Evolutionary conservation across 2,888 invertebrate genomes (phyloP), one percentile per base, ranked within the genome.

Genomic region (Eutolmus rufibarbis): DNA sequence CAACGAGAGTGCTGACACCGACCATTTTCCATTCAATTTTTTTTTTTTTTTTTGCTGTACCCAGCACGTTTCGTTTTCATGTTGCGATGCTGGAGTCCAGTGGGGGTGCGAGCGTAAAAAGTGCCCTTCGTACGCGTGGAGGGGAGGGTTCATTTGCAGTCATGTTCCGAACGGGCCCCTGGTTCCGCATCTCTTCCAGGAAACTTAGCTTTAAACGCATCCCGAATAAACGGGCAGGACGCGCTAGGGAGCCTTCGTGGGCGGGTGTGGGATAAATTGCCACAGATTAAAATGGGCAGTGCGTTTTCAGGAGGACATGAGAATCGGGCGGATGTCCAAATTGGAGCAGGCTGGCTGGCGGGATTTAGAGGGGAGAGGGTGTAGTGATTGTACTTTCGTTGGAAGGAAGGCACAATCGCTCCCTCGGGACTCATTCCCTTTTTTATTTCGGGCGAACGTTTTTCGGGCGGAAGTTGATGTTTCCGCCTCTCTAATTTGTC

Each of bases 131-230:
- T n/a, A 51, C 46, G 79, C 12, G 51, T 46, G 3, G 46, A 28
- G 34, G n/a, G 19, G 57, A 9, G 66, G 66, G 76, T 40, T 34
- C 76, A 76, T 37, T 76, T 76, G 76, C 40, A 76, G 40, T 37
- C 76, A 14, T 46, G 19, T 19, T 23, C 9, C 23, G 43, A 46
- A 28, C 46, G 16, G 40, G 28, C 28, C 46, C n/a, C n/a, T 46
- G 51, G 14, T 79, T n/a, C 8, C 37, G 34, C 40, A 28, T 34
- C 19, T 46, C 74, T 74, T 85, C 16, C 16, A 46, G 85, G 85
- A 74, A 85, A 66, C 82, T 37, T 84, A 84, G 82, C 66, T 66
- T 84, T 84, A 84, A 84, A 84, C 82, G 66, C 82, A 84, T 84
- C 66, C 19, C 37, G 37, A n/a, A 37, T 19, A 82, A 5, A 40